Evolutionary conservation across 1,140 invertebrate genomes (phyloP), one percentile per base, ranked within the genome.

Genomic region (Heliothis virescens): DNA sequence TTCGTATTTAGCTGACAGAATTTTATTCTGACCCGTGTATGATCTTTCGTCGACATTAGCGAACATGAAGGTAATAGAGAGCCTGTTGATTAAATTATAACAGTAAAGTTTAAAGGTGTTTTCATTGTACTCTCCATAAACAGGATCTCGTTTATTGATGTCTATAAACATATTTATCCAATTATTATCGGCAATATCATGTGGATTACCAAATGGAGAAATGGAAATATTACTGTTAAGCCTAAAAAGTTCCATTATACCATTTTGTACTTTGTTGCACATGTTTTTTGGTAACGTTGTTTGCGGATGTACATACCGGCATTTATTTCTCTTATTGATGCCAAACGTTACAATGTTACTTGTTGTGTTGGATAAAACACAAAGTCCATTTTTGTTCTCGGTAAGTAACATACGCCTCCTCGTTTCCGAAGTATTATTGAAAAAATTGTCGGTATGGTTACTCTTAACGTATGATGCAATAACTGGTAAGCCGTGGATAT

Each of bases 381-480:
- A 94, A 13, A 80, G 12, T 50, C 93, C 93, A 59, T 87, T 80
- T 74, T 80, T 80, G 75, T 92, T 94, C 4, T 71, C 63, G 7
- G 89, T 88, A n/a, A 89, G 79, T 13, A 77, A 41, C 16, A 92
- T 69, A 79, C 86, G 67, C 15, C 79, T 86, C 15, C 79, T 73
- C 9, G 34, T 53, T 29, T 41, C 13, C 55, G 18, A 50, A 15
- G 81, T 86, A 16, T 59, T 74, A 52, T 93, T 90, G 50, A 85
- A 94, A 82, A 92, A 94, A 16, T 86, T 73, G 5, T 87, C 57
- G n/a, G 90, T 89, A 57, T 90, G 84, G 81, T 94, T 93, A 41
- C 55, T 81, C 74, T 85, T 82, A 13, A 62, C 79, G 63, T 57
- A 85, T 57, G 93, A 93, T 47, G 73, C 77, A 12, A 94, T 89